Percentiles rank a stretch among this genome's conserved stretches.
These are phyloP conservation scores for Alviniconcha strummeri DNA, from an alignment of 2,888 invertebrate genomes.

Conservation along the genomic window DNA sequence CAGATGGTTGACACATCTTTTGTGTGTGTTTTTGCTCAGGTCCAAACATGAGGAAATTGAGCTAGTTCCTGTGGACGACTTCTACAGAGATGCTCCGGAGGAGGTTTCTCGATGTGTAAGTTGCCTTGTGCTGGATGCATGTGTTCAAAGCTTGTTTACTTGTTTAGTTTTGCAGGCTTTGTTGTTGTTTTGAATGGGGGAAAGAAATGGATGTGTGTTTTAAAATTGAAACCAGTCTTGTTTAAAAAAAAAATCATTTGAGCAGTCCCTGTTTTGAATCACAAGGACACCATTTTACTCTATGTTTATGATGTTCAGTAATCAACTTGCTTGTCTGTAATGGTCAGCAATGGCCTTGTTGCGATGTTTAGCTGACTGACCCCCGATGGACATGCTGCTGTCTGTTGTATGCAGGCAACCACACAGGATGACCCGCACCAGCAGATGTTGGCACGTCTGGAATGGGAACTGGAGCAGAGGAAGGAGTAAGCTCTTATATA, in stretches of 20 bases:
- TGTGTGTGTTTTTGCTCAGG: slow-evolving; percentile 71
- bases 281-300: not conserved
- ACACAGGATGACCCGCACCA: slow-evolving; percentile 83
- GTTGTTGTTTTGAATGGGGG: no score
- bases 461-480: slow-evolving; percentile 93
- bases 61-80: slow-evolving; percentile 88
- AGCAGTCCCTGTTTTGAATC: not conserved
- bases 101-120: slow-evolving; percentile 78
- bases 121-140: no score
- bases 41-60: slow-evolving; percentile 96
- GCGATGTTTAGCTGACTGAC: no score
- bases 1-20: no score
- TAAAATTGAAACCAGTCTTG: not conserved
- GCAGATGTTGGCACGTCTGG: slow-evolving; percentile 87
- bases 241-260: no score
- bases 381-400: no score
- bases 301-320: no score
- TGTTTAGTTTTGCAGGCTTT: not conserved
- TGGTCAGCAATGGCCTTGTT: no score
- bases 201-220: no score
- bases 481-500: slow-evolving; percentile 77
- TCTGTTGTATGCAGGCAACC: slow-evolving; percentile 75
- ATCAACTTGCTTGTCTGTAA: not conserved
- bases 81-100: slow-evolving; percentile 86
- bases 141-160: not conserved